Conservation (phyloP, 2,113 vertebrate species). For the Scytalopus superciliaris region DNA sequence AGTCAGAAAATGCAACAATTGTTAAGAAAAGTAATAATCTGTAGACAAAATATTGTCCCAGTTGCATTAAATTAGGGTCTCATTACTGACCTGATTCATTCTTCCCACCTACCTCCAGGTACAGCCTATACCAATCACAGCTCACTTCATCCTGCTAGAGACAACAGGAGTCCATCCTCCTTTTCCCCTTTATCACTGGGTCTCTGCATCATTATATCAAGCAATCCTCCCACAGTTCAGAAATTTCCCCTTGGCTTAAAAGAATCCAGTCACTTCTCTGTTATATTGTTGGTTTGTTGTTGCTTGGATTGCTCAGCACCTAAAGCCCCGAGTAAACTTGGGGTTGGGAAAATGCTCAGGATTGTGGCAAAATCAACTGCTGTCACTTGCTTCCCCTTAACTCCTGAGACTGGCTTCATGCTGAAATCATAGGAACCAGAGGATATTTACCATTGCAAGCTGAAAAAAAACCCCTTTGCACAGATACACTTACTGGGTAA, state of each 20-base stretch:
- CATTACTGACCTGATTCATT: not conserved
- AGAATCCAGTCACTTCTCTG: not conserved
- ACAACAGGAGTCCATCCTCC: not conserved
- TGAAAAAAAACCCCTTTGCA: not conserved
- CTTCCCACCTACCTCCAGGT: not conserved
- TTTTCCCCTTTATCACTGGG: not conserved
- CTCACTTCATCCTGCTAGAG: not conserved
- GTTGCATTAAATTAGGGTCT: not conserved
- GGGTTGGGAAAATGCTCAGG: not conserved
- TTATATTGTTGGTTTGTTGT: not conserved
- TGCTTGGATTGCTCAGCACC: not conserved
- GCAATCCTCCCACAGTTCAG: not conserved
- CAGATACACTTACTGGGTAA: constrained; percentile 19
- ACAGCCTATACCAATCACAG: not conserved
- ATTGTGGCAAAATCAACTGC: not conserved
- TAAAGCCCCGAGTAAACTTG: not conserved
- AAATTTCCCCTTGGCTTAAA: not conserved
- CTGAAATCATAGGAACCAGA: not conserved
- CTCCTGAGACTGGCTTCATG: not conserved
- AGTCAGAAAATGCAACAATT: not conserved
- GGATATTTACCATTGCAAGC: constrained; percentile 2
- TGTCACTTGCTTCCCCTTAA: not conserved
- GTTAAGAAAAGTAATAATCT: not conserved
- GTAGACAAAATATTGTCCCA: not conserved
- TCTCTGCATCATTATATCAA: not conserved